Conservation (phyloP, 2,797 vertebrate species). For the Nyctalus aviator region DNA sequence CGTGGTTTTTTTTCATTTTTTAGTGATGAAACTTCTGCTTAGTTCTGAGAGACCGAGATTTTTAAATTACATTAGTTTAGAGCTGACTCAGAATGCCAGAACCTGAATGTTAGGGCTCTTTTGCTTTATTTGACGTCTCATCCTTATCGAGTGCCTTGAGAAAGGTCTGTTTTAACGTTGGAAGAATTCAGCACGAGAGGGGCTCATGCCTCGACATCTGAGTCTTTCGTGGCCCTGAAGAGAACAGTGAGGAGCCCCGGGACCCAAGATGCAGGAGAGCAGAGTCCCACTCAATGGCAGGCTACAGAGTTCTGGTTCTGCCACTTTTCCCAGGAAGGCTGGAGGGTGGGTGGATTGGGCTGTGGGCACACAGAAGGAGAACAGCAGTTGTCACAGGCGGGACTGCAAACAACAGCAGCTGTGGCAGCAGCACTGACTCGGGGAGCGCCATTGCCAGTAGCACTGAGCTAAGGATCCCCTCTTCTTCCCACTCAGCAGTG, state of each 20-base stretch:
- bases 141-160: background rate
- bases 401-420: background rate
- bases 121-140: background rate
- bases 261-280: background rate
- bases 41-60: conserved; percentile 37
- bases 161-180: background rate
- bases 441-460: background rate
- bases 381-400: background rate
- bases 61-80: background rate
- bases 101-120: background rate
- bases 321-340: background rate
- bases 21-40: conserved; percentile 39
- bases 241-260: background rate
- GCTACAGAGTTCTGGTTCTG: background rate
- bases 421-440: background rate
- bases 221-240: background rate
- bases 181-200: background rate
- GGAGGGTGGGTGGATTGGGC: background rate
- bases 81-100: background rate
- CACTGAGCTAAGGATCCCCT: conserved; percentile 31
- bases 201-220: background rate
- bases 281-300: background rate
- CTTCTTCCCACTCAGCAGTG: conserved; percentile 5
- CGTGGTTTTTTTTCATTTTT: background rate
- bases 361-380: background rate